A percentile compares a stretch with the other conserved stretches of the same genome.
Conservation (phyloP, 1,140 invertebrate genomes). For the Neomicropteryx cornuta region DNA sequence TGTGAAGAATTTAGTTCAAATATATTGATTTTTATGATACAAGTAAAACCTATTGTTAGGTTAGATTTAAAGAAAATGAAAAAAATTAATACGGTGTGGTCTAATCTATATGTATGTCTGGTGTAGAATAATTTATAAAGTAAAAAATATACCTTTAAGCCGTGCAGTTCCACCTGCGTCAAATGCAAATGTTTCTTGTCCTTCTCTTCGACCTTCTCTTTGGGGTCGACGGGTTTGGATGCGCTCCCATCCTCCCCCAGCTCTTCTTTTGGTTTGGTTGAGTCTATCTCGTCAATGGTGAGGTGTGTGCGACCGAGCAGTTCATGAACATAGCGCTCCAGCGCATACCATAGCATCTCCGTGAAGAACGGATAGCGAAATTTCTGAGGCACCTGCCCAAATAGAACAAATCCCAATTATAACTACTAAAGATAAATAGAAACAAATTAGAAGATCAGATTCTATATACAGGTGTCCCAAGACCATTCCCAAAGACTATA, state of each 20-base stretch:
- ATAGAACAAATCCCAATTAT: too few species aligned
- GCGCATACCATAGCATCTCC: slow-evolving; percentile 96
- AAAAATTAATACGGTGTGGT: too few species aligned
- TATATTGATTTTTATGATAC: too few species aligned
- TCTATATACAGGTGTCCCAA: too few species aligned
- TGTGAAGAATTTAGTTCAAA: too few species aligned
- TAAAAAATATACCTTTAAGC: slow-evolving; percentile 58
- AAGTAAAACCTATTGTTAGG: too few species aligned
- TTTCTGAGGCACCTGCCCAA: slow-evolving; percentile 87
- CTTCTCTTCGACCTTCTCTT: too few species aligned
- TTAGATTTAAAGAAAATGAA: too few species aligned
- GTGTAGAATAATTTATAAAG: too few species aligned
- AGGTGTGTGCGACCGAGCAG: slow-evolving; percentile 72
- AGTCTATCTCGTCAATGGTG: slow-evolving; percentile 32
- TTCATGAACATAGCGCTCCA: slow-evolving; percentile 85
- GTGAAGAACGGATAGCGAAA: slow-evolving; percentile 97
- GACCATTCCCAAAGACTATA: background rate
- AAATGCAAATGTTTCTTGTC: slow-evolving; percentile 56
- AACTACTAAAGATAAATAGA: slow-evolving; percentile 6
- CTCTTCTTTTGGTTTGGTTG: slow-evolving; percentile 11
- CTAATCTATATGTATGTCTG: too few species aligned
- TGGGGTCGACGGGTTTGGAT: too few species aligned
- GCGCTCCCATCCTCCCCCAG: background rate
- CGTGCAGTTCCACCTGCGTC: slow-evolving; percentile 76
- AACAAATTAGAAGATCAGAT: slow-evolving; percentile 7